These are phyloP conservation scores for Zosterops lateralis DNA, from an alignment of 2,113 vertebrate species.

Conservation along the genomic window DNA sequence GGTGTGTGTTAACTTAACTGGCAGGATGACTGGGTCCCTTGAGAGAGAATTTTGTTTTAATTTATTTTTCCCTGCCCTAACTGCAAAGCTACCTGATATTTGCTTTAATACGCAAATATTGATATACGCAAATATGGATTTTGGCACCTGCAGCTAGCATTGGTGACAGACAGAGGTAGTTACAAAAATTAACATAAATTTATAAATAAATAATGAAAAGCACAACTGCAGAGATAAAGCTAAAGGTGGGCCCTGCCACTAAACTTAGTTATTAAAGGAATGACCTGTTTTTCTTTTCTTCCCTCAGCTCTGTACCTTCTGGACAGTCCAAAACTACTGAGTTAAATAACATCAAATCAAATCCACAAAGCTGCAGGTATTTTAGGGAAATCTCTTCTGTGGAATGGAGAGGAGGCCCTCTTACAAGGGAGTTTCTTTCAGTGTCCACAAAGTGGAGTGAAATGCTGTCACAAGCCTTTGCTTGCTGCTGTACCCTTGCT, in stretches of 20 bases:
- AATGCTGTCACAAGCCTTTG: not conserved
- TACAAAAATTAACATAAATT: not conserved
- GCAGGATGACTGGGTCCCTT: not conserved
- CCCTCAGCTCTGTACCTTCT: not conserved
- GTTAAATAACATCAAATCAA: not conserved
- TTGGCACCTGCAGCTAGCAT: constrained; percentile 16
- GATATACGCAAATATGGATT: not conserved
- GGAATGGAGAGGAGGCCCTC: not conserved
- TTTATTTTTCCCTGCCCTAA: not conserved
- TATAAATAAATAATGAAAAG: not conserved
- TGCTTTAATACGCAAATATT: not conserved
- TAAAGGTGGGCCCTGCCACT: not conserved
- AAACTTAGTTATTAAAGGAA: not conserved
- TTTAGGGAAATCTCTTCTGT: not conserved
- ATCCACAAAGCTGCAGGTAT: not conserved
- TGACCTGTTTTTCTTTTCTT: not conserved
- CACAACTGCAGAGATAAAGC: not conserved
- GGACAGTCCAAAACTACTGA: not conserved
- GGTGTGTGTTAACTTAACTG: constrained; percentile 20
- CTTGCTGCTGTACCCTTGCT: not conserved
- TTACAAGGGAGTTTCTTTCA: not conserved
- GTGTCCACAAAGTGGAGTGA: not conserved
- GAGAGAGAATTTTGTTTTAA: not conserved
- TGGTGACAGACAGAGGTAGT: not conserved
- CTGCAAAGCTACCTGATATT: constrained; percentile 12